These are phyloP conservation scores for Samia ricini DNA, from an alignment of 1,140 invertebrate species.

Conservation along the genomic window DNA sequence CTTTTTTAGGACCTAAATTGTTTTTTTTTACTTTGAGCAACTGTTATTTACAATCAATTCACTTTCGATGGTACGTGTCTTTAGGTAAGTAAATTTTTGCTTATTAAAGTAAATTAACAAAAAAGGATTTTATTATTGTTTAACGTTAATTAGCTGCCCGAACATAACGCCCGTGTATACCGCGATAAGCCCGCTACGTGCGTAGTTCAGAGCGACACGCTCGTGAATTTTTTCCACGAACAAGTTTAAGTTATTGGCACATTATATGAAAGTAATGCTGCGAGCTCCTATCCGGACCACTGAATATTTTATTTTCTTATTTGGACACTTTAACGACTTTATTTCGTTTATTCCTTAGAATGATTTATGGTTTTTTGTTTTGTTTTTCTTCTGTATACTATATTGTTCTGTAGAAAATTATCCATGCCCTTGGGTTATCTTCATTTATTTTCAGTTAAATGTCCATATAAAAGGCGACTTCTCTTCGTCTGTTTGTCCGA, in stretches of 20 bases:
- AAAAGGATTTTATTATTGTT: too few relatives aligned
- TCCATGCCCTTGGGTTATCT: too few relatives aligned
- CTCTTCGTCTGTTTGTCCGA: too few relatives aligned
- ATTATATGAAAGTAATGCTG: conserved; percentile 26
- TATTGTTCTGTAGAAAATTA: too few relatives aligned
- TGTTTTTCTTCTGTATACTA: neutral
- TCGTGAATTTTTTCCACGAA: neutral
- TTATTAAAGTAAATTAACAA: too few relatives aligned
- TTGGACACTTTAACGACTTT: conserved; percentile 27
- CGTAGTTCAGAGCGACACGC: neutral
- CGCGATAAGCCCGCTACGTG: neutral
- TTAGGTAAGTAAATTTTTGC: too few relatives aligned
- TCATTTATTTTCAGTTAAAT: too few relatives aligned
- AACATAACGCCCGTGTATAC: conserved; percentile 9
- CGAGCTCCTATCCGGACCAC: conserved; percentile 20
- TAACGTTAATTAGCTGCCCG: neutral
- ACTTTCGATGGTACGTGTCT: too few relatives aligned
- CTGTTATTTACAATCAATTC: too few relatives aligned
- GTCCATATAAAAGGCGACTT: too few relatives aligned
- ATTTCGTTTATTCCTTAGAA: neutral
- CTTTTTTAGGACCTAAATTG: too few relatives aligned
- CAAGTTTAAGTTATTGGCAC: conserved; percentile 19
- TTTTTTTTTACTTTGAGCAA: too few relatives aligned
- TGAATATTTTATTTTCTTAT: conserved; percentile 36
- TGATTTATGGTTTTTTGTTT: conserved; percentile 2